Percentiles rank a stretch among this genome's conserved stretches.
These are phyloP conservation scores for Theretra japonica DNA, from an alignment of 2,888 invertebrate species.

Conservation along the genomic window DNA sequence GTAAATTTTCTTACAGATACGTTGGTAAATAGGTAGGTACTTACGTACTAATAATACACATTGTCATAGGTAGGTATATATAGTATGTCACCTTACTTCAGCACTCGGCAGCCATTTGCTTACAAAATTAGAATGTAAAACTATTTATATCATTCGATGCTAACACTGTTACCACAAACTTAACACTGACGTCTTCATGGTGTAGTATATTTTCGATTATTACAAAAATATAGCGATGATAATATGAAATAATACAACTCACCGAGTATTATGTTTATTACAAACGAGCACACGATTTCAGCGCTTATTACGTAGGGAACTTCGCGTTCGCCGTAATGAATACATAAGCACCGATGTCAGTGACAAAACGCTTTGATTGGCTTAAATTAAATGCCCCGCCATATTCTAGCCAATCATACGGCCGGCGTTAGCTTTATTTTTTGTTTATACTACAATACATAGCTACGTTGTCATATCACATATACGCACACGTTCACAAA, in stretches of 20 bases:
- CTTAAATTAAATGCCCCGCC: slow-evolving; percentile 76
- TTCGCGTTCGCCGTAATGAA: slow-evolving; percentile 75
- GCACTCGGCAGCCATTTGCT: slow-evolving; percentile 84
- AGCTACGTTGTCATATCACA: slow-evolving; percentile 64
- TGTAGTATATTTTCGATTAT: slow-evolving; percentile 20
- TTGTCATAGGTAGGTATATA: slow-evolving; percentile 46
- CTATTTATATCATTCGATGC: slow-evolving; percentile 65
- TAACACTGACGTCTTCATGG: neutral
- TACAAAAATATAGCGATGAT: slow-evolving; percentile 42
- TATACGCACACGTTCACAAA: slow-evolving; percentile 68
- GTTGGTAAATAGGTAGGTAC: slow-evolving; percentile 19
- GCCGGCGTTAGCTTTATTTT: slow-evolving; percentile 76
- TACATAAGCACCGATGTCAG: slow-evolving; percentile 70
- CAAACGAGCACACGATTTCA: slow-evolving; percentile 82
- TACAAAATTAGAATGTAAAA: slow-evolving; percentile 80
- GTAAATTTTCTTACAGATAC: slow-evolving; percentile 2
- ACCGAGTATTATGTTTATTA: slow-evolving; percentile 74
- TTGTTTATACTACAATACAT: slow-evolving; percentile 78
- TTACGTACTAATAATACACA: slow-evolving; percentile 33
- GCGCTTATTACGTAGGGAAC: slow-evolving; percentile 83
- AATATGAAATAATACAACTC: slow-evolving; percentile 68
- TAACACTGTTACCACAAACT: slow-evolving; percentile 35
- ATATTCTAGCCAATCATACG: slow-evolving; percentile 66
- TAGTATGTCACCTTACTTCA: slow-evolving; percentile 73
- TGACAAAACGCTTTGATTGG: slow-evolving; percentile 69